Evolutionary conservation across 2,797 vertebrate species (phyloP).

Genomic region (Heteromormyrus szaboi): DNA sequence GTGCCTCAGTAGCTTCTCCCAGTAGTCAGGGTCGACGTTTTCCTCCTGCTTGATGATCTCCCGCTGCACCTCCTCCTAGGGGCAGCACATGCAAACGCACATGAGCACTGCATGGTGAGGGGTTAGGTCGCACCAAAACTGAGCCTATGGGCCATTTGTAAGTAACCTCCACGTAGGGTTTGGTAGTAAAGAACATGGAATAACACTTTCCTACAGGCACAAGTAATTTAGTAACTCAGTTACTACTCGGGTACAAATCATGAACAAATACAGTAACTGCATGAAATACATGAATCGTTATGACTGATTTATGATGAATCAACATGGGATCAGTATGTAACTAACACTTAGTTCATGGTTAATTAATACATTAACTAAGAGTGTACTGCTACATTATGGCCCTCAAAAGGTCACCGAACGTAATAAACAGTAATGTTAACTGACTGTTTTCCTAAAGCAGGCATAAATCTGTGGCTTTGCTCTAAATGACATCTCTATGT

Average conservation of each 20-base stretch:
- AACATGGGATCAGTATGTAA: not conserved
- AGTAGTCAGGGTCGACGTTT: slow-evolving; percentile 96
- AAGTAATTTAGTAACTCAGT: not conserved
- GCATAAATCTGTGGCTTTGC: not conserved
- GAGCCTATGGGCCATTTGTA: not conserved
- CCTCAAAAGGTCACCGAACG: not conserved
- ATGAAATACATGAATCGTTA: not conserved
- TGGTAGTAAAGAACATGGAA: not conserved
- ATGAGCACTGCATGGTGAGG: not conserved
- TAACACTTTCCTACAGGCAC: not conserved
- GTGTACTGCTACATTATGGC: not conserved
- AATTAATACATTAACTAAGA: not conserved
- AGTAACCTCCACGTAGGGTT: not conserved
- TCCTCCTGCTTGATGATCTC: slow-evolving; percentile 99
- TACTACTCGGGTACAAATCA: not conserved
- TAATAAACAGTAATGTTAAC: not conserved
- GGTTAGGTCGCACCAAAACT: slow-evolving; percentile 11
- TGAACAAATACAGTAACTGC: not conserved
- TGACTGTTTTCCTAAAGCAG: not conserved
- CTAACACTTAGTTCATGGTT: not conserved
- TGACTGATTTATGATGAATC: not conserved
- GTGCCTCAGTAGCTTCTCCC: slow-evolving; percentile 94
- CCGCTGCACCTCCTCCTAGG: slow-evolving; percentile 90
- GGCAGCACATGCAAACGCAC: not conserved
- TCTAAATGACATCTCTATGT: not conserved